Evolutionary conservation across 2,113 vertebrate genomes (phyloP).

Genomic region (Periophthalmodon schlosseri): DNA sequence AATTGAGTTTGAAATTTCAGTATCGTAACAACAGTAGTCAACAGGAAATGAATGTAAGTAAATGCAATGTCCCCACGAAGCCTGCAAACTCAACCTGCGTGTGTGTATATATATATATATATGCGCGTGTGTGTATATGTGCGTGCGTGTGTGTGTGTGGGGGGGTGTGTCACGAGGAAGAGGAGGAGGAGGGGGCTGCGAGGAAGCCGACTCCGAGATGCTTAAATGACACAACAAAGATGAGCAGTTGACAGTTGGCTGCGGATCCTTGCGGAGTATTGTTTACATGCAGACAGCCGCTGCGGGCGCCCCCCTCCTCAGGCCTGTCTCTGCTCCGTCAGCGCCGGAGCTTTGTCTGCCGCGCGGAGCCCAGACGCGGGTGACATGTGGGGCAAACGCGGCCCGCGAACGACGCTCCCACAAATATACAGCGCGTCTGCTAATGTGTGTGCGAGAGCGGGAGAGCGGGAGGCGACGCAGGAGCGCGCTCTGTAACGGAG

Average conservation of each 20-base stretch:
- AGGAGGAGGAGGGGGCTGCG: slow-evolving; percentile 16
- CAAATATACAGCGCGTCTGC: slow-evolving; percentile 49
- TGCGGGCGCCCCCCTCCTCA: slow-evolving; percentile 81
- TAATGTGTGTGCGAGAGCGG: slow-evolving; percentile 30
- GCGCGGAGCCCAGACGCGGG: slow-evolving; percentile 63
- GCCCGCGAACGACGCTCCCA: slow-evolving; percentile 26
- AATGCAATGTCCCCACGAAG: no score
- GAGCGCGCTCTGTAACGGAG: background rate
- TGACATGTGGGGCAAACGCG: slow-evolving; percentile 70
- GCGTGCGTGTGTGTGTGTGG: slow-evolving; percentile 23
- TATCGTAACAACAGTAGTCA: no score
- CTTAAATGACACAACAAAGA: slow-evolving; percentile 99
- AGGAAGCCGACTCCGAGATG: slow-evolving; percentile 76
- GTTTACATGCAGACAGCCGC: slow-evolving; percentile 91
- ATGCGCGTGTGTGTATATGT: background rate
- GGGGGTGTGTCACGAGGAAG: slow-evolving; percentile 73
- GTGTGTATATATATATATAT: no score
- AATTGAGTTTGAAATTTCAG: no score
- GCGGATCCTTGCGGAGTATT: slow-evolving; percentile 91
- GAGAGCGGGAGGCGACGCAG: background rate
- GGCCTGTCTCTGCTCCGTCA: slow-evolving; percentile 70
- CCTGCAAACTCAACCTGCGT: no score
- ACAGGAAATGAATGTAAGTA: no score
- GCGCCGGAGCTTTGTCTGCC: slow-evolving; percentile 73
- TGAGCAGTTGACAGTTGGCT: slow-evolving; percentile 94